Percentiles rank a stretch among this genome's conserved stretches.
These are phyloP conservation scores for Latrodectus elegans DNA, from an alignment of 2,888 invertebrate species.

Conservation along the genomic window DNA sequence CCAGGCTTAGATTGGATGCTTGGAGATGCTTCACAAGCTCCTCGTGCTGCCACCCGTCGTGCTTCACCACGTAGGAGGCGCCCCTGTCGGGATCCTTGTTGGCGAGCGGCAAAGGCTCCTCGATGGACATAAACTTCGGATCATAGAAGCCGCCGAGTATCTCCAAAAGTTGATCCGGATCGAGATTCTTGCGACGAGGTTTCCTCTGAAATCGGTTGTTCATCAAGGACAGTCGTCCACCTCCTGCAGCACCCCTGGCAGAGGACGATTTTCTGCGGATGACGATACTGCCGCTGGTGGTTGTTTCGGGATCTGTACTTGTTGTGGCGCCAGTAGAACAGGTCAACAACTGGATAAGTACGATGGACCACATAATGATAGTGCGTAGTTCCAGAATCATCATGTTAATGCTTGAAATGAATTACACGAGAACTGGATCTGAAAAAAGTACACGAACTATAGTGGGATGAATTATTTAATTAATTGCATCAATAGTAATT, in stretches of 20 bases:
- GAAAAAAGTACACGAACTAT: neutral
- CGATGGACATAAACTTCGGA: constrained; percentile 70
- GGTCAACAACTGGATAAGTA: neutral
- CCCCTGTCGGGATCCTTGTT: constrained; percentile 3
- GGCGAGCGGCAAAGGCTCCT: constrained; percentile 29
- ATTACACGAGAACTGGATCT: neutral
- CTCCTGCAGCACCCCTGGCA: neutral
- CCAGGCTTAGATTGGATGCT: constrained; percentile 49
- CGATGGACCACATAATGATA: neutral
- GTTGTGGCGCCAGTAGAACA: neutral
- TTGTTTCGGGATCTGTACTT: neutral
- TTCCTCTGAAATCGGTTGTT: constrained; percentile 30
- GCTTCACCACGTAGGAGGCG: constrained; percentile 8
- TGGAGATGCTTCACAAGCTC: constrained; percentile 65
- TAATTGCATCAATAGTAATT: too few species aligned
- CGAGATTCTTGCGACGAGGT: constrained; percentile 55
- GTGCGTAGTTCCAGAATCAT: neutral
- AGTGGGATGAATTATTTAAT: neutral
- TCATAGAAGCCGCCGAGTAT: constrained; percentile 70
- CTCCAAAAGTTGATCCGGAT: constrained; percentile 44
- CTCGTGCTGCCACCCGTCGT: constrained; percentile 21
- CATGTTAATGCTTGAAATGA: neutral
- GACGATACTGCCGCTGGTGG: constrained; percentile 9
- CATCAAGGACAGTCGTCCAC: constrained; percentile 27
- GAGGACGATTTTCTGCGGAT: constrained; percentile 9